These are phyloP conservation scores for Acanthosepion esculentum DNA, from an alignment of 2,888 invertebrate genomes.

Conservation along the genomic window DNA sequence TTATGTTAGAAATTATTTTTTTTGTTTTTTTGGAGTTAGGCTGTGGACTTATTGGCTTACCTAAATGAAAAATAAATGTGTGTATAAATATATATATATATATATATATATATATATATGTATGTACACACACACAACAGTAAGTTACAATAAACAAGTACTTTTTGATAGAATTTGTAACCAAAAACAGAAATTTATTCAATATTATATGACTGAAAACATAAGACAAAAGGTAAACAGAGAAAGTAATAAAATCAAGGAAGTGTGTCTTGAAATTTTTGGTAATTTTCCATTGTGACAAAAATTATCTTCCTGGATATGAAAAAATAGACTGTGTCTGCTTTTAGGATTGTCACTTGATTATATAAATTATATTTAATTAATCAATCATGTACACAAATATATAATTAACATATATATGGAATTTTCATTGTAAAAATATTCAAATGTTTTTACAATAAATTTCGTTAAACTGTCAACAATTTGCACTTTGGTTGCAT, in stretches of 20 bases:
- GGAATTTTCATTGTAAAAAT: background rate
- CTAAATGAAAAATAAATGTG: too few relatives aligned
- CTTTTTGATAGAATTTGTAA: too few relatives aligned
- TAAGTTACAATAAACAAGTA: too few relatives aligned
- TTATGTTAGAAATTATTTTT: too few relatives aligned
- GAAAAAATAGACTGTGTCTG: background rate
- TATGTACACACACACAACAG: too few relatives aligned
- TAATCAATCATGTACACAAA: too few relatives aligned
- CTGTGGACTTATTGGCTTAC: too few relatives aligned
- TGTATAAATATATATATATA: too few relatives aligned
- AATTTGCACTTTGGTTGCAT: background rate
- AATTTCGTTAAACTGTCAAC: too few relatives aligned
- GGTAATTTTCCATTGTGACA: background rate
- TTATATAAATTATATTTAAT: background rate
- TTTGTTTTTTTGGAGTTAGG: too few relatives aligned
- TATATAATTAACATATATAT: background rate
- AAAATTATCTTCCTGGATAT: background rate
- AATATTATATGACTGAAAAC: background rate
- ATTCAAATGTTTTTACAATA: background rate
- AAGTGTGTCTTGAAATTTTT: background rate
- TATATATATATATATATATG: too few relatives aligned
- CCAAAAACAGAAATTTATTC: background rate
- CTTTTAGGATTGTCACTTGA: background rate
- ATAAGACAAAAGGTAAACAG: background rate
- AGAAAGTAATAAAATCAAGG: background rate